Evolutionary conservation across 2,113 vertebrate genomes (phyloP), one percentile per base, ranked within the genome.

Genomic region (Chamaea fasciata): DNA sequence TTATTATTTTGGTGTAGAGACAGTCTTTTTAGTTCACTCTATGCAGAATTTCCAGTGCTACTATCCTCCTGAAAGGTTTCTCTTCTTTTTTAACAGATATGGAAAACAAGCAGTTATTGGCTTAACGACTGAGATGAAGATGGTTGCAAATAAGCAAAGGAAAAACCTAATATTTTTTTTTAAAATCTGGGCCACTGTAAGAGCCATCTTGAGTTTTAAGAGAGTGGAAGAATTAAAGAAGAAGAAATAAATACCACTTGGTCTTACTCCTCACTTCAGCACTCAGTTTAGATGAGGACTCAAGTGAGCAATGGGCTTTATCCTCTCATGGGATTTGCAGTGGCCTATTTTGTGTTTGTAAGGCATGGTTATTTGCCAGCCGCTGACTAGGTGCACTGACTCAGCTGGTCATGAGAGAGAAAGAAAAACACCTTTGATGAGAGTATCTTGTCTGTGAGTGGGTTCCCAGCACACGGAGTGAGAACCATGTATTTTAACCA

Each of bases 381-480:
- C 94, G 79, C 59, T 90, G 83, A 92, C 35, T 77, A 88, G 52
- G 37, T 77, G 75, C 82, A 35, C 90, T 96, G 90, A 92, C 75
- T 92, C 90, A 96, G 79, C 22, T 83, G 75, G 27, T 74, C 75
- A 95, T 59, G 63, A 88, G 67, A 88, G 33, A 94, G 49, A 70
- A 93, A 62, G 31, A 46, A 91, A 95, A 83, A 83, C 69, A 90
- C 86, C 47, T 50, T 65, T 50, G 37, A 92, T 80, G 85, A 86
- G 41, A 90, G 11, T 21, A 80, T 86, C 63, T 86, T 31, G 10
- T 64, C 78, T 56, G 85, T 83, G 75, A 53, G 49, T 46, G 57
- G 39, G 13, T 50, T n/a, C 59, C 28, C 62, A 85, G n/a, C 37
- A 62, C 1, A 2, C 2, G 3, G 27, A 84, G 39, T 42, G 42